phyloP scores from a whole-genome alignment of 2,113 vertebrate species.

The Lipotes vexillifer region DNA sequence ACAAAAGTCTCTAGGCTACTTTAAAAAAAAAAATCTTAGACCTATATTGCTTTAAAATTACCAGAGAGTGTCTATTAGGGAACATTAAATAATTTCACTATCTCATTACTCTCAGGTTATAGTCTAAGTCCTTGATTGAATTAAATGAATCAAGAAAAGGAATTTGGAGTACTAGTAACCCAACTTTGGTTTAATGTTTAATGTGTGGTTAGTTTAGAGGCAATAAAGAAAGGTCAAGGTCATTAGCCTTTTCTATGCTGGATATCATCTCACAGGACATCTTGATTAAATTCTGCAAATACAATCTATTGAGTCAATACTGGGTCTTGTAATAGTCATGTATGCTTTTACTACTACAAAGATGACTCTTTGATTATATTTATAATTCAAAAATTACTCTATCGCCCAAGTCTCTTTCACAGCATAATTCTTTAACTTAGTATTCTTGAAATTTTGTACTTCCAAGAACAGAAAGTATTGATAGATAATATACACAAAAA shows the following conservation, averaged over 20 bases:
- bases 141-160: slow-evolving; percentile 40
- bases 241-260: slow-evolving; percentile 38
- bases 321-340: background rate
- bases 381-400: slow-evolving; percentile 45
- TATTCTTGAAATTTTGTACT: slow-evolving; percentile 6
- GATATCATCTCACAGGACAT: background rate
- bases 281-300: slow-evolving; percentile 50
- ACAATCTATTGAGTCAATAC: slow-evolving; percentile 14
- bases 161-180: slow-evolving; percentile 38
- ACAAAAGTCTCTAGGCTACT: background rate
- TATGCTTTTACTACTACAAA: background rate
- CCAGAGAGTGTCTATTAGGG: background rate
- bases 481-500: background rate
- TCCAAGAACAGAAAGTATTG: background rate
- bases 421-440: slow-evolving; percentile 5
- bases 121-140: slow-evolving; percentile 25
- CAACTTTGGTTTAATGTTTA: slow-evolving; percentile 54
- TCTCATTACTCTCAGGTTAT: slow-evolving; percentile 27
- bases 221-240: slow-evolving; percentile 52
- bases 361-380: background rate
- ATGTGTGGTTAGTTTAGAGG: slow-evolving; percentile 44
- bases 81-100: slow-evolving; percentile 14
- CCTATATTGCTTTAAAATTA: slow-evolving; percentile 13
- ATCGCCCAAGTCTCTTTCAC: background rate
- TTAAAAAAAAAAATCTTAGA: background rate